Evolutionary conservation across 1,140 invertebrate genomes (phyloP), one percentile per base, ranked within the genome.

Genomic region (Anagrus nilaparvatae): DNA sequence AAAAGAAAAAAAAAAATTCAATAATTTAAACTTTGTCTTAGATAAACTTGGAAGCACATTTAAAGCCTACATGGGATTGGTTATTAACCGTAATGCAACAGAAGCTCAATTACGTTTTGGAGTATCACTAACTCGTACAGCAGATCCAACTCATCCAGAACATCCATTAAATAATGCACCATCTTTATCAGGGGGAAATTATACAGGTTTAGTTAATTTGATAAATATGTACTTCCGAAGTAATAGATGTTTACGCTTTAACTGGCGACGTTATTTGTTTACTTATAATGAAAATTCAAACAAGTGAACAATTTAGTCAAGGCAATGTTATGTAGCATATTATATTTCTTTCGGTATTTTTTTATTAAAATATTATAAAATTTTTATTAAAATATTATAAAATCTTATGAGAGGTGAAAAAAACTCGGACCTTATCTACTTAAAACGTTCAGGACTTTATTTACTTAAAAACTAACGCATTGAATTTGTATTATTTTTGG

Each of bases 41-140:
- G 77, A 71, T 76, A 16, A 90, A 89, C 59, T 69, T 97, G 27
- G 91, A 96, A 61, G 77, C 77, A 24, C 82, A 87, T 43, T 71
- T 99, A 21, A 88, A 90, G 60, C 80, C 85, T 2, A 94, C 91
- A 0, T 99, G 96, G 96, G 84, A 96, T 60, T 99, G 96, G 96
- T 67, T 99, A 21, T 74, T 96, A 32, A 89, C 84, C 1, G 88
- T 98, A 2, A 95, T 99, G 92, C 93, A 7, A 97, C 93, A 1
- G 96, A 99, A 66, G 90, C 93, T 2, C 95, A 98, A 62, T 61
- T 99, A 2, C 79, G 93, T 59, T 96, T 94, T 64, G 94, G 93
- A 12, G 88, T 89, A 4, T 92, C 92, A 5, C 68, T 97, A 36
- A 91, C 88, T 9, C 80, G 84, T 49, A 77, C 79, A 25, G 74